A percentile compares a stretch with the other conserved stretches of the same genome.
phyloP scores from a whole-genome alignment of 2,888 invertebrate genomes.

The Liodrosophila aerea region DNA sequence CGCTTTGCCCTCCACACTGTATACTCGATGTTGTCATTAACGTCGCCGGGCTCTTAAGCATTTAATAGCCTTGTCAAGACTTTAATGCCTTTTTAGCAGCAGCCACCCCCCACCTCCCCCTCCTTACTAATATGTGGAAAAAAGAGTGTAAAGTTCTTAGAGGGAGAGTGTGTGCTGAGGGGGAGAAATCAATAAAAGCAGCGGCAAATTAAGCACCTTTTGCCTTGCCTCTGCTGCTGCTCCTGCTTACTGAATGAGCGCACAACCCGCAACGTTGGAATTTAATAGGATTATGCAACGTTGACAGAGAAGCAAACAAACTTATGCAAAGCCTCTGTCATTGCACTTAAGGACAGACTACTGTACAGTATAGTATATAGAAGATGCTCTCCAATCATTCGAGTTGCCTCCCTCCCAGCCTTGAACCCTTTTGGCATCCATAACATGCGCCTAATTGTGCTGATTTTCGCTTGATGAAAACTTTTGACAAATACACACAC shows the following conservation, averaged over 20 bases:
- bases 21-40: slow-evolving; percentile 69
- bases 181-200: slow-evolving; percentile 73
- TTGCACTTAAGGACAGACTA: slow-evolving; percentile 48
- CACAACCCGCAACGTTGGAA: slow-evolving; percentile 59
- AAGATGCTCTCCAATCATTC: background rate
- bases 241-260: slow-evolving; percentile 32
- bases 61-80: slow-evolving; percentile 79
- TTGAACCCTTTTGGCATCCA: slow-evolving; percentile 51
- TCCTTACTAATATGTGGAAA: slow-evolving; percentile 10
- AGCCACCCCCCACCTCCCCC: slow-evolving; percentile 54
- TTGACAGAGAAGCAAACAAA: slow-evolving; percentile 52
- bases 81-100: slow-evolving; percentile 74
- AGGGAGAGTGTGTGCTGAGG: slow-evolving; percentile 7
- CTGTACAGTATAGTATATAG: slow-evolving; percentile 6
- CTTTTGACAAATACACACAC: slow-evolving; percentile 51
- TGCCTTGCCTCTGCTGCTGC: slow-evolving; percentile 23
- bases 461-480: slow-evolving; percentile 72
- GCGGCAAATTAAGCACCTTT: slow-evolving; percentile 72
- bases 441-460: slow-evolving; percentile 68
- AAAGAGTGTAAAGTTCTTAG: slow-evolving; percentile 28
- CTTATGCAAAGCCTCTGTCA: slow-evolving; percentile 70
- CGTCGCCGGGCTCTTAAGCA: slow-evolving; percentile 75
- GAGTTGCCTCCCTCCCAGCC: background rate
- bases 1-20: slow-evolving; percentile 39
- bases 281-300: slow-evolving; percentile 78